These are phyloP conservation scores for Phasia obesa DNA, from an alignment of 2,888 invertebrate species.

Conservation along the genomic window DNA sequence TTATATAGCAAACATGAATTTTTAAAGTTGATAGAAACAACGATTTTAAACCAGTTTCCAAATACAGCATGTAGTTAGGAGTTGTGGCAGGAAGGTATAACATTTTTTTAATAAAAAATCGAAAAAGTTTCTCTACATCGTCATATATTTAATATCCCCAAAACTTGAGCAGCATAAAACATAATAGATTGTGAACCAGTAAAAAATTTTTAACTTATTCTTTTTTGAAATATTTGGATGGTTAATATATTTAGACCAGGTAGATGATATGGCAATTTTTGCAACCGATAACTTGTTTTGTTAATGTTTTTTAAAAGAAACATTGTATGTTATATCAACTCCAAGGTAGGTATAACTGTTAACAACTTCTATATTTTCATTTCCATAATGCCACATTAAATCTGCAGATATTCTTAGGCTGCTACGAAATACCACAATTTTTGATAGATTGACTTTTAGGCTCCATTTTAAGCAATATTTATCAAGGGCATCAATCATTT, in stretches of 20 bases:
- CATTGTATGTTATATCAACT: neutral
- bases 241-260: slow-evolving; percentile 2
- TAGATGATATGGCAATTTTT: neutral
- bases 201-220: neutral
- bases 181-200: neutral
- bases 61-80: slow-evolving; percentile 13
- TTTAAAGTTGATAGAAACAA: neutral
- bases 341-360: slow-evolving; percentile 15
- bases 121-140: neutral
- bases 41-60: neutral
- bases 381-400: slow-evolving; percentile 7
- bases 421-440: neutral
- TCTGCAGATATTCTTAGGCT: neutral
- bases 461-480: neutral
- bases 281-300: neutral
- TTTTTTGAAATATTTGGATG: neutral
- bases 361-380: slow-evolving; percentile 9
- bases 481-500: neutral
- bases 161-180: slow-evolving; percentile 7
- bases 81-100: neutral
- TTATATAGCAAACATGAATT: slow-evolving; percentile 5
- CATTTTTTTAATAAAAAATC: neutral
- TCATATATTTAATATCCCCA: neutral
- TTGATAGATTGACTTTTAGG: neutral
- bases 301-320: slow-evolving; percentile 16